Evolutionary conservation across 2,888 invertebrate genomes (phyloP).

Genomic region (Adelphocoris suturalis): DNA sequence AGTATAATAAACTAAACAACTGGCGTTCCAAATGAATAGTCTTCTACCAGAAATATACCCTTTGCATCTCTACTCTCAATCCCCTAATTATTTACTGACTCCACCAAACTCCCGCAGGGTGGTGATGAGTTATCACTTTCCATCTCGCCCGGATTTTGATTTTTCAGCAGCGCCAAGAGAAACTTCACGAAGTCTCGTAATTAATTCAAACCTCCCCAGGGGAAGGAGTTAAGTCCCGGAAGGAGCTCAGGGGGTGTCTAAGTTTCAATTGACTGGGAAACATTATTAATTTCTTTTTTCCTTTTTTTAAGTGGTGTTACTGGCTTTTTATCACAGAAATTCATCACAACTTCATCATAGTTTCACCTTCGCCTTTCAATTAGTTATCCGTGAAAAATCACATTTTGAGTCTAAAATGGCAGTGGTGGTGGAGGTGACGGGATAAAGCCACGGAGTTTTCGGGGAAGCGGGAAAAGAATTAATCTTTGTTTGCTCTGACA

Average conservation of each 20-base stretch:
- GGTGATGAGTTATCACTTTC: conserved; percentile 13
- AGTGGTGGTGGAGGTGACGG: not conserved
- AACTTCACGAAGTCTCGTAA: conserved; percentile 30
- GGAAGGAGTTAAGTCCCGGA: not conserved
- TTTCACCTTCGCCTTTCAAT: not conserved
- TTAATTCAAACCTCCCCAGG: conserved; percentile 18
- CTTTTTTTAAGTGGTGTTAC: not conserved
- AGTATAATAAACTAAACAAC: too few relatives aligned
- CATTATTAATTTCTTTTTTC: not conserved
- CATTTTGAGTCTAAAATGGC: conserved; percentile 3
- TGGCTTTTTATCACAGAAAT: not conserved
- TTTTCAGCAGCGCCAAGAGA: not conserved
- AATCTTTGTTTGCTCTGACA: conserved; percentile 42
- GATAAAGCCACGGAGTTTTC: not conserved
- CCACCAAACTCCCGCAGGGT: not conserved
- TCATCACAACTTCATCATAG: conserved; percentile 34
- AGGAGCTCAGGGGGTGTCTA: not conserved
- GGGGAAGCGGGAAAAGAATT: conserved; percentile 37
- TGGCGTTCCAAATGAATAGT: too few relatives aligned
- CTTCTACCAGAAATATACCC: not conserved
- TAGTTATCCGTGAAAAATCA: conserved; percentile 31
- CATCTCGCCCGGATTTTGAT: not conserved
- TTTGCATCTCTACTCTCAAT: not conserved
- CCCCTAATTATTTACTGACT: conserved; percentile 8
- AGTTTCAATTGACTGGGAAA: conserved; percentile 26